These are phyloP conservation scores for Manis crassicaudata DNA, from an alignment of 2,797 vertebrate species.

Conservation along the genomic window DNA sequence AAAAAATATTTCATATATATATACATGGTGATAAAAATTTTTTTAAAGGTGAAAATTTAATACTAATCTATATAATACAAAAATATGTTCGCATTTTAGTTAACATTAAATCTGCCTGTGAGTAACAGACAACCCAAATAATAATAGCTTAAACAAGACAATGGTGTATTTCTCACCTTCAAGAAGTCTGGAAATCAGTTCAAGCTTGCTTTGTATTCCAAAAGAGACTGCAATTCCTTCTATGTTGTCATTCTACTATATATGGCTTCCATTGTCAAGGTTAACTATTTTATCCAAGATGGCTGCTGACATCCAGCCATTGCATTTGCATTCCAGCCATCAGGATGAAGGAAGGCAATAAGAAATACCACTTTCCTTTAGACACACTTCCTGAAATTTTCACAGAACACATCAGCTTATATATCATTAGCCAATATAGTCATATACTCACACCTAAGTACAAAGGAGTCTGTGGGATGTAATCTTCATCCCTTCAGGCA, in stretches of 20 bases:
- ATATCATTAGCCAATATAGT: not conserved
- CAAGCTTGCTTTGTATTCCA: not conserved
- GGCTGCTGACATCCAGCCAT: not conserved
- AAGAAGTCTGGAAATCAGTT: not conserved
- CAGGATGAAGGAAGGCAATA: not conserved
- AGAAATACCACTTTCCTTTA: not conserved
- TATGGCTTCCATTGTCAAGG: not conserved
- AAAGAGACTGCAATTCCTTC: not conserved
- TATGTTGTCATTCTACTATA: not conserved
- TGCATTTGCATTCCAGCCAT: not conserved
- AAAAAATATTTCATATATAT: not conserved
- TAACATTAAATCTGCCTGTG: not conserved
- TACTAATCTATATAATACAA: not conserved
- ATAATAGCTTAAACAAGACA: not conserved
- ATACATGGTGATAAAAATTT: not conserved
- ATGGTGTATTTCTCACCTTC: not conserved
- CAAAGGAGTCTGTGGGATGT: not conserved
- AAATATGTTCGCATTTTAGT: not conserved
- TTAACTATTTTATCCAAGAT: not conserved
- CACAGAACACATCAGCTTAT: not conserved
- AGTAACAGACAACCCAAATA: not conserved
- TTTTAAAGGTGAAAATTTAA: conserved; percentile 8
- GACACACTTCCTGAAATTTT: not conserved
- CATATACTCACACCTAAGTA: not conserved
- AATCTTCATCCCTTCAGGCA: not conserved